phyloP scores from a whole-genome alignment of 53 echinoderm and acorn worm species.

The Actinopyga echinites region DNA sequence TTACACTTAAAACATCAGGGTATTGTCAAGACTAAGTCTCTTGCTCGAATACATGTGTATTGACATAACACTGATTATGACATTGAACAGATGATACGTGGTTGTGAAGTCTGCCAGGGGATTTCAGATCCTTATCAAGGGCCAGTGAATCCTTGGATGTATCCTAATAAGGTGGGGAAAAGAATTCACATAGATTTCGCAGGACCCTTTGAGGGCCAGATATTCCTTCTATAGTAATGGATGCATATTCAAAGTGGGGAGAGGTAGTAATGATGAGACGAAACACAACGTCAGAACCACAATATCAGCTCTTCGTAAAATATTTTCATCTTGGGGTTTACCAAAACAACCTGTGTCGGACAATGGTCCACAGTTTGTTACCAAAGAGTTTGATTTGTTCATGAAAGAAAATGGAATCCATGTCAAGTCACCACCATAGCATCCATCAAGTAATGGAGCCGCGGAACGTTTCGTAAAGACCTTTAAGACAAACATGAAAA shows the following conservation, averaged over 20 bases:
- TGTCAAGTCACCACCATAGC: constrained; percentile 11
- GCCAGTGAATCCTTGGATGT: constrained; percentile 10
- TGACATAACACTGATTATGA: constrained; percentile 17
- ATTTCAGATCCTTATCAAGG: constrained; percentile 25
- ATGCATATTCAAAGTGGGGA: constrained; percentile 70
- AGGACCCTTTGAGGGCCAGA: constrained; percentile 41
- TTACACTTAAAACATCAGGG: constrained; percentile 31
- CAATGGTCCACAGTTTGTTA: constrained; percentile 23
- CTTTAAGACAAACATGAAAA: constrained; percentile 10
- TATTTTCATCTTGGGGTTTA: constrained; percentile 37
- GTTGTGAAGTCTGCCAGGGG: constrained; percentile 11
- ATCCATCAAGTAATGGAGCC: constrained; percentile 20
- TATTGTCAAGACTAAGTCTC: constrained; percentile 25
- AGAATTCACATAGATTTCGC: constrained; percentile 47
- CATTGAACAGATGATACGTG: constrained; percentile 19
- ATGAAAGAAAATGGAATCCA: constrained; percentile 14
- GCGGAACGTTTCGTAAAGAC: constrained; percentile 24
- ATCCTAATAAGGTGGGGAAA: background rate
- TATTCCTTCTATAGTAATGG: constrained; percentile 61
- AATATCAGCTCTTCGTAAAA: background rate
- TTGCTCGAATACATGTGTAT: constrained; percentile 42
- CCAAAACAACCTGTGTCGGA: constrained; percentile 35
- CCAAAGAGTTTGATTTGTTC: background rate
- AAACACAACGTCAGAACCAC: constrained; percentile 44
- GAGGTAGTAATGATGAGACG: constrained; percentile 51